Conservation (phyloP, 1,140 invertebrate species). For the Heliconius melpomene region DNA sequence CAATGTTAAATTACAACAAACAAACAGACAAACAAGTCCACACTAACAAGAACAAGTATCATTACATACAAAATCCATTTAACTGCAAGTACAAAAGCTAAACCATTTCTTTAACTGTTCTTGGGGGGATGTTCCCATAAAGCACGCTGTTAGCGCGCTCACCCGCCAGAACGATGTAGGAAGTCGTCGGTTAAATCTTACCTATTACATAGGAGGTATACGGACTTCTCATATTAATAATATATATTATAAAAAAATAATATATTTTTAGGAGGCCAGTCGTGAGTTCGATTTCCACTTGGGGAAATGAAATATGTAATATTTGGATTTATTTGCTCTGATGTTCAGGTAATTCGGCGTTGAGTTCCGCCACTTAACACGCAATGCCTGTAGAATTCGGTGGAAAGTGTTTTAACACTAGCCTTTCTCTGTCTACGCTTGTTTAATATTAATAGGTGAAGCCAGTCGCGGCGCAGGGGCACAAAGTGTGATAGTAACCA, state of each 20-base stretch:
- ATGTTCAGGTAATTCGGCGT: too few relatives aligned
- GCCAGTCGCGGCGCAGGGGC: too few relatives aligned
- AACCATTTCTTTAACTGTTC: conserved; percentile 25
- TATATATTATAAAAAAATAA: too few relatives aligned
- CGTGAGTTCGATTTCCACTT: too few relatives aligned
- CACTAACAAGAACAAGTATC: not conserved
- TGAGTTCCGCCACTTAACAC: too few relatives aligned
- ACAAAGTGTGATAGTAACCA: too few relatives aligned
- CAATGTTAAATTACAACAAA: not conserved
- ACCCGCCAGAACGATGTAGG: conserved; percentile 70
- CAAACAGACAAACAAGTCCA: not conserved
- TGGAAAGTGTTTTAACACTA: too few relatives aligned
- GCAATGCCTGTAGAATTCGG: too few relatives aligned
- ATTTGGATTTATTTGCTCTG: too few relatives aligned
- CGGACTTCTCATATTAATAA: conserved; percentile 38
- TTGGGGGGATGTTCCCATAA: conserved; percentile 60
- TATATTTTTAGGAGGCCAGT: not conserved
- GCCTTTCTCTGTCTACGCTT: too few relatives aligned
- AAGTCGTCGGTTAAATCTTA: conserved; percentile 63
- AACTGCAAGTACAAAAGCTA: conserved; percentile 14
- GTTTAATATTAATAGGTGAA: too few relatives aligned
- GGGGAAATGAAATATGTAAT: too few relatives aligned
- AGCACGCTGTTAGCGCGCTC: conserved; percentile 64
- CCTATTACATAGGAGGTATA: conserved; percentile 34
- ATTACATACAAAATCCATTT: conserved; percentile 11